phyloP scores from a whole-genome alignment of 2,797 vertebrate genomes.

The Tympanoctomys barrerae region DNA sequence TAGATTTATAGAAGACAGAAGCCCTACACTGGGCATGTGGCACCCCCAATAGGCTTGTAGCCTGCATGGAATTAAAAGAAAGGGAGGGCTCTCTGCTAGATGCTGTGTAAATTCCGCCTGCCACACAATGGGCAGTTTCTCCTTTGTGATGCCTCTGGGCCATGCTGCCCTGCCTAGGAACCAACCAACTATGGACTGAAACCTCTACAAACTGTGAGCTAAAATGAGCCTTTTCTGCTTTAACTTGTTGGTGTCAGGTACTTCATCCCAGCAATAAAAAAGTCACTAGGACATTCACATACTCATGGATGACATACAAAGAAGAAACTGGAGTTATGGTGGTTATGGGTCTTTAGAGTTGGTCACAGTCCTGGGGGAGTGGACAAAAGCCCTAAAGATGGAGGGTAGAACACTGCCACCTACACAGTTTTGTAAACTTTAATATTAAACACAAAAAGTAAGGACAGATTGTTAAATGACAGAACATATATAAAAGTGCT shows the following conservation, averaged over 20 bases:
- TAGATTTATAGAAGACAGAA: not conserved
- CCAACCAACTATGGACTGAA: not conserved
- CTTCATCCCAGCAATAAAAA: not conserved
- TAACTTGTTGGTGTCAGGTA: not conserved
- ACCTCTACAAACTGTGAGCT: not conserved
- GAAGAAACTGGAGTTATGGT: not conserved
- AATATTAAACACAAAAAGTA: not conserved
- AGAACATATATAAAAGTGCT: constrained; percentile 33
- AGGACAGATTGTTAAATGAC: constrained; percentile 1
- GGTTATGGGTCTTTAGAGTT: not conserved
- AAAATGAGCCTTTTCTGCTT: not conserved
- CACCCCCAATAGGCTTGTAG: not conserved
- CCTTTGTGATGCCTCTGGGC: not conserved
- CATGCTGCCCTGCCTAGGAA: not conserved
- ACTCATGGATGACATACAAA: not conserved
- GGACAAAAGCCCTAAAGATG: not conserved
- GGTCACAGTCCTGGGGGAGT: not conserved
- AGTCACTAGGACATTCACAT: not conserved
- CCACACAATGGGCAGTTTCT: not conserved
- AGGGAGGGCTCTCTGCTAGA: not conserved
- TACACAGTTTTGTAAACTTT: not conserved
- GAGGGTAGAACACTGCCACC: not conserved
- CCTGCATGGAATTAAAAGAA: not conserved
- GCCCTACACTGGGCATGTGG: not conserved
- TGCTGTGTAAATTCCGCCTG: not conserved